These are phyloP conservation scores for Dicerorhinus sumatrensis DNA, from an alignment of 2,113 vertebrate genomes.

Conservation along the genomic window DNA sequence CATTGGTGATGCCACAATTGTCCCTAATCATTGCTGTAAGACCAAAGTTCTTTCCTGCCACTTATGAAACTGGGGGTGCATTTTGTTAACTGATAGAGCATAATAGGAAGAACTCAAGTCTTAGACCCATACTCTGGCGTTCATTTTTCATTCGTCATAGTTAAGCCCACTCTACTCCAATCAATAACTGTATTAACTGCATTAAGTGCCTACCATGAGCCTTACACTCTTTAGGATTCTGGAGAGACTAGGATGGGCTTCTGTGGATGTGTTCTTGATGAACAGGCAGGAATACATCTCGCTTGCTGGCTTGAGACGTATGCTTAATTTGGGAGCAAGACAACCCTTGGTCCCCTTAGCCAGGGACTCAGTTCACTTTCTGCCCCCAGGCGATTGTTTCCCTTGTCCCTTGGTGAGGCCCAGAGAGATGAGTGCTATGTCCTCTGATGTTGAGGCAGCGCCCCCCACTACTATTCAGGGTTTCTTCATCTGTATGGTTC, in stretches of 20 bases:
- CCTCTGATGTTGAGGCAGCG: neutral
- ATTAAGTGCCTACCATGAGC: neutral
- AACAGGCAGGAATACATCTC: neutral
- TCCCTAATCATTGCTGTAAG: neutral
- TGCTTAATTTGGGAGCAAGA: neutral
- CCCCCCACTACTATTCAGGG: neutral
- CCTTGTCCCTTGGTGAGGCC: neutral
- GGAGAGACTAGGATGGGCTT: neutral
- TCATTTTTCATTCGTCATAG: neutral
- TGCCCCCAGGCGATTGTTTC: neutral
- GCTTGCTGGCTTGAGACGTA: neutral
- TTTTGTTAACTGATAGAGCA: neutral
- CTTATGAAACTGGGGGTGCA: neutral
- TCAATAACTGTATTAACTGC: neutral
- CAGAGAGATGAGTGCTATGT: neutral
- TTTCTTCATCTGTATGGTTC: neutral
- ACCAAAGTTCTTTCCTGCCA: neutral
- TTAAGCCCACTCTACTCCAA: neutral
- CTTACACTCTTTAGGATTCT: neutral
- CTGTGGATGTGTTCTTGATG: neutral
- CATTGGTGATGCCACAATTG: neutral
- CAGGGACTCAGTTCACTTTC: neutral
- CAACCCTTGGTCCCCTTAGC: neutral
- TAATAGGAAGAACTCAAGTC: neutral
- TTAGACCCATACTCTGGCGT: neutral